A percentile compares a stretch with the other conserved stretches of the same genome.
phyloP scores from a whole-genome alignment of 2,113 vertebrate species.

The Sebastes schlegelii region DNA sequence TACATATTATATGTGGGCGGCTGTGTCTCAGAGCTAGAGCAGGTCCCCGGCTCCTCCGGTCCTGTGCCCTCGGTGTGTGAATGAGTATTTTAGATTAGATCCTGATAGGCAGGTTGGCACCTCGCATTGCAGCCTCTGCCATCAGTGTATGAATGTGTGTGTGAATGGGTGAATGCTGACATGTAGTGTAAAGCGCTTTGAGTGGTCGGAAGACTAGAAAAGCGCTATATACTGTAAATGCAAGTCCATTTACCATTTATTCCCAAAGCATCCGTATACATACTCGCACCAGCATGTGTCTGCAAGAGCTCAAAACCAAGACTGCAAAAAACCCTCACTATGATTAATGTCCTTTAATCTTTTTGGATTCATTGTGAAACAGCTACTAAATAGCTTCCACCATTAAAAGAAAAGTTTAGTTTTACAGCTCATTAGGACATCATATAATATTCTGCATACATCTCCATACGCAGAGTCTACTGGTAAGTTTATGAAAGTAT shows the following conservation, averaged over 20 bases:
- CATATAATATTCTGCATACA: conserved; percentile 41
- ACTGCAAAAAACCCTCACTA: conserved; percentile 11
- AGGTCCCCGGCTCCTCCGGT: no score
- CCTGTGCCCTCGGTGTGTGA: no score
- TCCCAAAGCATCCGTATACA: not conserved
- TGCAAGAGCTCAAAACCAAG: conserved; percentile 4
- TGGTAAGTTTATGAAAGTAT: conserved; percentile 50
- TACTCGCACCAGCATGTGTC: not conserved
- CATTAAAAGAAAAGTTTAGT: conserved; percentile 64
- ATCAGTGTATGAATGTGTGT: no score
- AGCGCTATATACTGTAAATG: no score
- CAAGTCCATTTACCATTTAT: no score
- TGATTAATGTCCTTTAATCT: conserved; percentile 61
- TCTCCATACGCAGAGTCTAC: conserved; percentile 11
- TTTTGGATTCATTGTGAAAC: conserved; percentile 36
- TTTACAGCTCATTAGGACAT: conserved; percentile 59
- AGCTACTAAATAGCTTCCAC: conserved; percentile 40
- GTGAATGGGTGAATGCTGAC: no score
- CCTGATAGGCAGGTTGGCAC: no score
- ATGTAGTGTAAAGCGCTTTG: no score
- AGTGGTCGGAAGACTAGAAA: no score
- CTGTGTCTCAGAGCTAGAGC: no score
- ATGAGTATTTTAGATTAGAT: no score
- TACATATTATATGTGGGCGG: not conserved
- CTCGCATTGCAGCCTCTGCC: no score